Evolutionary conservation across 2,113 vertebrate species (phyloP).

Genomic region (Ahaetulla prasina): DNA sequence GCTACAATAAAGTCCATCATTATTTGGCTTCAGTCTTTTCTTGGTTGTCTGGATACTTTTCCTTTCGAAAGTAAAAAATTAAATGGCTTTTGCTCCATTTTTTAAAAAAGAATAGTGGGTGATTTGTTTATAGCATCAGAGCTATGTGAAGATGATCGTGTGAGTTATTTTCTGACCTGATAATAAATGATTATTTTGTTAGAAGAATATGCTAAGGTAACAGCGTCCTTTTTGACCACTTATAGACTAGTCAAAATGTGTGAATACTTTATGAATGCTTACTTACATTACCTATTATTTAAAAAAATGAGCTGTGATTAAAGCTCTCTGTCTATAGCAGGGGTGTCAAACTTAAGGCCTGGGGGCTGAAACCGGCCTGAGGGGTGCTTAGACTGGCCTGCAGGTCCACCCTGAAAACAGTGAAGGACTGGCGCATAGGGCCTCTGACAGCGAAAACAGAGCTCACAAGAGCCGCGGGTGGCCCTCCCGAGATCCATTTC

Average conservation of each 20-base stretch:
- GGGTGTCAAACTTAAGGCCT: no score
- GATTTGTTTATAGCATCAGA: neutral
- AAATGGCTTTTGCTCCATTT: neutral
- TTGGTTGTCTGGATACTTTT: neutral
- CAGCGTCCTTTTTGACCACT: neutral
- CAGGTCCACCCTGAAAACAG: no score
- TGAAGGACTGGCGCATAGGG: no score
- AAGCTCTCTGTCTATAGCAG: neutral
- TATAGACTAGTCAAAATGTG: neutral
- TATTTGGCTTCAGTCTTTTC: neutral
- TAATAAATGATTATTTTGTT: neutral
- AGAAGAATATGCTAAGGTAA: neutral
- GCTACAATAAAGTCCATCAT: neutral
- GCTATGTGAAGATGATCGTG: neutral
- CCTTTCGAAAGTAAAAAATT: neutral
- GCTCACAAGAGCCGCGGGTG: no score
- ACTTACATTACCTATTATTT: neutral
- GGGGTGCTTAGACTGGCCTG: no score
- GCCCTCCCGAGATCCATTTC: no score
- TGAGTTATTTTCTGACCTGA: neutral
- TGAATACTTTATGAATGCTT: neutral
- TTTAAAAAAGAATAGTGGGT: constrained; percentile 1
- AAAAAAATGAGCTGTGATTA: neutral
- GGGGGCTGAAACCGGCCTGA: no score
- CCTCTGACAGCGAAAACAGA: no score